Evolutionary conservation across 2,797 vertebrate species (phyloP).

Genomic region (Acipenser transmontanus): DNA sequence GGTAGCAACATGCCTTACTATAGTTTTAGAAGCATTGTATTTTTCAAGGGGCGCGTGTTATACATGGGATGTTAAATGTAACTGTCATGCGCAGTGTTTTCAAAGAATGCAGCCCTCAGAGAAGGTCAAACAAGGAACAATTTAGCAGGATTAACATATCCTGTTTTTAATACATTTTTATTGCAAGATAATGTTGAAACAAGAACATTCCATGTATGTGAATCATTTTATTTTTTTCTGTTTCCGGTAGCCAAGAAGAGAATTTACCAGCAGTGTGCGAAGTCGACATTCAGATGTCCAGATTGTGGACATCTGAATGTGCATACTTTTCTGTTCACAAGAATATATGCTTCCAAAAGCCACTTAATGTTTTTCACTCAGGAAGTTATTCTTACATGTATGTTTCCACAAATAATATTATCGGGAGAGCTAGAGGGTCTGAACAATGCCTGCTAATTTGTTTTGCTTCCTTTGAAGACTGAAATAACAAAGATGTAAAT

Average conservation of each 20-base stretch:
- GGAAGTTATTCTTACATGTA: slow-evolving; percentile 80
- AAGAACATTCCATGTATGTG: not conserved
- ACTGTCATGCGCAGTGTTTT: too few species aligned
- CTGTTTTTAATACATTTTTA: slow-evolving; percentile 41
- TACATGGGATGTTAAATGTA: too few species aligned
- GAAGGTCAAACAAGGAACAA: slow-evolving; percentile 11
- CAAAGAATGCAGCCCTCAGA: too few species aligned
- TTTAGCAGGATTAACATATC: slow-evolving; percentile 38
- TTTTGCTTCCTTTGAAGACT: slow-evolving; percentile 61
- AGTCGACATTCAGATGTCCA: slow-evolving; percentile 23
- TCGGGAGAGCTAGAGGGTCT: slow-evolving; percentile 48
- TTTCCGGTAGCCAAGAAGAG: slow-evolving; percentile 28
- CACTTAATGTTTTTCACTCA: slow-evolving; percentile 69
- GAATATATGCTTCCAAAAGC: slow-evolving; percentile 43
- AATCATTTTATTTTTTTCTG: slow-evolving; percentile 24
- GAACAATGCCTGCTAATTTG: slow-evolving; percentile 59
- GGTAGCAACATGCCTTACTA: too few species aligned
- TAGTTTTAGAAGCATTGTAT: too few species aligned
- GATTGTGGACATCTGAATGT: slow-evolving; percentile 31
- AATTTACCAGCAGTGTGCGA: slow-evolving; percentile 18
- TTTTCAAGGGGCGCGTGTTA: too few species aligned
- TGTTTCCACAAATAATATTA: slow-evolving; percentile 78
- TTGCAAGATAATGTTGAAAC: slow-evolving; percentile 24
- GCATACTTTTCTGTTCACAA: not conserved
- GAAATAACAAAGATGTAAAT: slow-evolving; percentile 67